Percentiles rank a stretch among this genome's conserved stretches.
Conservation (phyloP, 2,888 invertebrate genomes). For the Orthosia cruda region DNA sequence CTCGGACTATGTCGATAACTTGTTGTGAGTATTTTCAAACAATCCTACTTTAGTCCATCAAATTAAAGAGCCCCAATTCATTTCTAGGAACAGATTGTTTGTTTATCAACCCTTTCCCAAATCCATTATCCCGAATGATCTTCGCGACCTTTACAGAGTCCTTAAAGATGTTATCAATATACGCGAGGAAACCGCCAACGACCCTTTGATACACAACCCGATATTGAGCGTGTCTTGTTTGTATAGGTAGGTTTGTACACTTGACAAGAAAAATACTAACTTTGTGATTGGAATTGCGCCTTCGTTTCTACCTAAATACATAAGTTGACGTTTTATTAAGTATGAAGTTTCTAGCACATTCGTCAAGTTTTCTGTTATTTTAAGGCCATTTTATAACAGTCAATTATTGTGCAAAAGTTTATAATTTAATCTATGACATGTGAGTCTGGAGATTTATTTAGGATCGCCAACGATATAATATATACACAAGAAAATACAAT, state of each 20-base stretch:
- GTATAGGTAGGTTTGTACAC: slow-evolving; percentile 20
- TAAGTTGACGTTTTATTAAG: slow-evolving; percentile 1
- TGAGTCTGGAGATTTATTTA: no score
- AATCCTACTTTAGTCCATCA: background rate
- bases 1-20: background rate
- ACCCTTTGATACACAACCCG: slow-evolving; percentile 42
- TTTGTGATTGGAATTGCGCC: slow-evolving; percentile 23
- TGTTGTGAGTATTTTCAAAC: background rate
- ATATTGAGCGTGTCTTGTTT: slow-evolving; percentile 35
- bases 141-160: slow-evolving; percentile 30
- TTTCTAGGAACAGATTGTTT: slow-evolving; percentile 9
- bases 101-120: slow-evolving; percentile 17
- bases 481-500: no score
- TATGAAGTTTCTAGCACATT: background rate
- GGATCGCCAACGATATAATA: no score
- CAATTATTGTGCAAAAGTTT: no score
- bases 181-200: slow-evolving; percentile 34
- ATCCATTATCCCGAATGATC: slow-evolving; percentile 25
- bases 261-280: slow-evolving; percentile 42
- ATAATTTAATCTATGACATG: no score
- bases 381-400: background rate
- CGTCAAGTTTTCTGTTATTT: background rate
- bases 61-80: slow-evolving; percentile 3
- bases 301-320: background rate
- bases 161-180: slow-evolving; percentile 53